Evolutionary conservation across 1,140 invertebrate genomes (phyloP), one percentile per base, ranked within the genome.

Genomic region (Tetramorium alpestre): DNA sequence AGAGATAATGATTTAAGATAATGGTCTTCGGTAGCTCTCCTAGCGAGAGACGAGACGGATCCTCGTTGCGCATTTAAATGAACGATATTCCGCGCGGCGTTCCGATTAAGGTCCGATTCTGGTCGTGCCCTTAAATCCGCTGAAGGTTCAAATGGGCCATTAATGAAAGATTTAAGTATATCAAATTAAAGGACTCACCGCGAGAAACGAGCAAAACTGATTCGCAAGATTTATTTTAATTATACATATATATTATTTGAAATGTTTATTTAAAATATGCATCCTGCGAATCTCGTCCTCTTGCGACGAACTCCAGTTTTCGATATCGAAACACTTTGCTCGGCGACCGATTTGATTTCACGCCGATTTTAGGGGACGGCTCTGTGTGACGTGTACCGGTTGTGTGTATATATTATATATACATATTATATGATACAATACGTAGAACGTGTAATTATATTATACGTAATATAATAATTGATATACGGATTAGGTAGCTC

Each of bases 401-500:
- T 85, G 49, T 89, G 88, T 91, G 82, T 88, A 91, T 89, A 81
- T 91, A 91, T 82, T 47, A 54, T 54, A 60, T 47, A 69, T 47
- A 90, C 81, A 75, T 73, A 70, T 84, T 44, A 70, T 44, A 49
- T 22, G 6, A 65, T 41, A 69, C 41, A 41, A 65, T 69, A 47
- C n/a, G 38, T 69, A 69, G 65, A 69, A 47, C 65, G n/a, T 69
- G 41, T 69, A 69, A 69, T 69, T 69, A 69, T 47, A 69, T 69
- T 69, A 69, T 69, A 41, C 33, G 65, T 47, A 69, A 60, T 69
- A 69, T 69, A 91, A 84, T 87, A 67, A 91, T 92, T 90, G 87
- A 90, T 85, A 89, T 87, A 89, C 69, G 33, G 56, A 91, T 89
- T 91, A 91, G 78, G 51, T 88, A 90, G 90, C 69, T 85, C 86